Evolutionary conservation across 2,797 vertebrate species (phyloP).

Genomic region (Scarus forsteni): DNA sequence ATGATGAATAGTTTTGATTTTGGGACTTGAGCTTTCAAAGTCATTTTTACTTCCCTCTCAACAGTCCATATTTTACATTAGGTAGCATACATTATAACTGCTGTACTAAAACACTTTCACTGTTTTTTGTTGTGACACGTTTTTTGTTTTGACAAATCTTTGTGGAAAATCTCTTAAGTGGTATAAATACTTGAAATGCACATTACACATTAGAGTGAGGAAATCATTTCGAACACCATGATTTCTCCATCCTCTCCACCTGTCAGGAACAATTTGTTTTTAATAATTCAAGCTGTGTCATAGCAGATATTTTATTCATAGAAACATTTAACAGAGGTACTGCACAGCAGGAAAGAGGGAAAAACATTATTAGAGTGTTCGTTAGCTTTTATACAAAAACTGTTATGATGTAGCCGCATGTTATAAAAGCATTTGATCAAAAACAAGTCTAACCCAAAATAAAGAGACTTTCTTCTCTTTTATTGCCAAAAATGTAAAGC

Average conservation of each 20-base stretch:
- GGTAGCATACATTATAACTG: background rate
- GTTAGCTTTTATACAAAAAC: too few species aligned
- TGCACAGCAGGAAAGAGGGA: background rate
- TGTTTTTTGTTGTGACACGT: background rate
- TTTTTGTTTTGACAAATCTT: slow-evolving; percentile 4
- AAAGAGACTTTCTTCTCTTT: too few species aligned
- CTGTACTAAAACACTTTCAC: background rate
- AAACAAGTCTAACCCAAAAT: too few species aligned
- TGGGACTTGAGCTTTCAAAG: background rate
- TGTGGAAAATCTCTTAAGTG: background rate
- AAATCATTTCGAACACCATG: slow-evolving; percentile 3
- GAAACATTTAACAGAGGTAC: slow-evolving; percentile 17
- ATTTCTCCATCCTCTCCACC: background rate
- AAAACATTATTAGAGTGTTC: slow-evolving; percentile 9
- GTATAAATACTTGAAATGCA: background rate
- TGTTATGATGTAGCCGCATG: too few species aligned
- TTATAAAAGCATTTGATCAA: too few species aligned
- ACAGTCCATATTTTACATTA: background rate
- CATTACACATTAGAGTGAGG: background rate
- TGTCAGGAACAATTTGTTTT: slow-evolving; percentile 10
- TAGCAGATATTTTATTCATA: slow-evolving; percentile 40
- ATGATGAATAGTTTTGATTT: slow-evolving; percentile 26
- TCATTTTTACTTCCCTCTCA: background rate
- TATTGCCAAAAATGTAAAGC: too few species aligned
- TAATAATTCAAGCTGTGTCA: slow-evolving; percentile 37